Evolutionary conservation across 2,888 invertebrate genomes (phyloP), one percentile per base, ranked within the genome.

Genomic region (Ochropacha duplaris): DNA sequence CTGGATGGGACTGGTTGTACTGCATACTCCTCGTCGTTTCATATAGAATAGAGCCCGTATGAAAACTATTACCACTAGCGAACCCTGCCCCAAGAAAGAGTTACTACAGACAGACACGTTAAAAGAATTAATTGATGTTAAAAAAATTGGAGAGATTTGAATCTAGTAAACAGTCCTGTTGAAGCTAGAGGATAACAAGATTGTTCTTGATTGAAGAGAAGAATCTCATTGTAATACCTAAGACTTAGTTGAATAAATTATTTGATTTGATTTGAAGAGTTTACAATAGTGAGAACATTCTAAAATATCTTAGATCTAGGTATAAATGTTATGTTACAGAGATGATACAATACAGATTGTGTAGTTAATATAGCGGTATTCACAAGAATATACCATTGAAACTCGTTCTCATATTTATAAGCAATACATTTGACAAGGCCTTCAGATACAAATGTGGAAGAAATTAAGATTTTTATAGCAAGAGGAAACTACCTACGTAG

Each of bases 1-100:
- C 97, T 1, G 97, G 97, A 0, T 97, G 97, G 95, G 97, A 97
- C 86, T 97, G 97, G 97, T 83, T 97, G 1, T 98, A 97, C 79
- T 96, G 96, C 75, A 95, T 97, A 61, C 90, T 97, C 4, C 93
- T 97, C 5, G 96, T 96, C 0, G 96, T 97, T 0, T 94, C 96
- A 0, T 98, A 98, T 79, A n/a, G n/a, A n/a, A n/a, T n/a, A 90
- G 96, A 74, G 97, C 97, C 0, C 97, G 97, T 71, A 95, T 97
- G 94, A 97, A 97, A 0, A 97, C 97, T 0, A 96, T 96, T n/a
- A n/a, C n/a, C n/a, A 56, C 87, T 97, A 52, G 96, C 97, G 0
- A 96, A 96, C 81, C 97, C 97, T 26, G 93, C 95, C 0, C 95
- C 96, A 12, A 94, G n/a, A n/a, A n/a, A n/a, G 97, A 69, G 94